Conservation (phyloP, 2,113 vertebrate species). For the Syngnathus scovelli region DNA sequence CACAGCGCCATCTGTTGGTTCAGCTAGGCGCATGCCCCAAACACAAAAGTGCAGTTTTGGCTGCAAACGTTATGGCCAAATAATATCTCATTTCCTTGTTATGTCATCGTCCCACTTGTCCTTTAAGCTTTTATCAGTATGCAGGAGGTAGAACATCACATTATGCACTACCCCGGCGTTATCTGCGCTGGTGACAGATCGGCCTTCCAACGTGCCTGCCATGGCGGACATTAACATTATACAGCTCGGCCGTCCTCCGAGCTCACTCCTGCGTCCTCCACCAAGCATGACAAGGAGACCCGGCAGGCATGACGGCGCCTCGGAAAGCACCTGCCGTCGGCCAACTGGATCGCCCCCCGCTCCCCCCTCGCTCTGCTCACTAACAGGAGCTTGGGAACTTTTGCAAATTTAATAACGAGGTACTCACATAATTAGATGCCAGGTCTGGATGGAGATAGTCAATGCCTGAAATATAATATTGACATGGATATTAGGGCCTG, state of each 20-base stretch:
- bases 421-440: conserved; percentile 94
- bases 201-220: conserved; percentile 55
- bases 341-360: conserved; percentile 21
- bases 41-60: not conserved
- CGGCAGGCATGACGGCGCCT: conserved; percentile 48
- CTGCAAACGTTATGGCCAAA: not conserved
- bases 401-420: conserved; percentile 17
- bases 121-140: conserved; percentile 62
- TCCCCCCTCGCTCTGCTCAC: conserved; percentile 21
- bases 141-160: conserved; percentile 58
- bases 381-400: conserved; percentile 27
- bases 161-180: conserved; percentile 67
- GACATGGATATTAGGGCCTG: conserved; percentile 28
- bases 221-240: conserved; percentile 64
- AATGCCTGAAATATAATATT: conserved; percentile 77
- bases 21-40: not conserved
- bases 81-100: conserved; percentile 16
- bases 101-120: conserved; percentile 41
- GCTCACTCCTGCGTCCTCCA: not conserved
- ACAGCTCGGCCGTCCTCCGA: conserved; percentile 53
- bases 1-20: not conserved
- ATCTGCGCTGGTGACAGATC: conserved; percentile 63
- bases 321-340: conserved; percentile 54
- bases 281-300: conserved; percentile 51
- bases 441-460: conserved; percentile 95